Base-by-base conservation (phyloP, 1,140 invertebrate species). In the Luehdorfia chinensis region DNA sequence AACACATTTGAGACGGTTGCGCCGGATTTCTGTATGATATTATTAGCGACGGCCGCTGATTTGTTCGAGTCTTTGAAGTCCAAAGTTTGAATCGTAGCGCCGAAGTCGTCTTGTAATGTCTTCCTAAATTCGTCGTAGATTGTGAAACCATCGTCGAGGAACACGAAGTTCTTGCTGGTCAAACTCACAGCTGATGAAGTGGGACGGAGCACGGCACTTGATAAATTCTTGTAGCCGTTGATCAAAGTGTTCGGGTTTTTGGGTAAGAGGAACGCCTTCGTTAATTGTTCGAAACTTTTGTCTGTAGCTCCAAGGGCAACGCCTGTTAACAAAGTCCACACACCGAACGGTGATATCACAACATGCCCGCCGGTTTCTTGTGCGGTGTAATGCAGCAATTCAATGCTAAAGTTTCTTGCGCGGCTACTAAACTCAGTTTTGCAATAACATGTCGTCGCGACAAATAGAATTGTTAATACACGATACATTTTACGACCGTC, bases 1-100 rank as follows among this genome's bases (percentile, higher is more conserved):
- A 85, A 44, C 1, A 81, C 81, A 36, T 85, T 81, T 1, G 74
- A 70, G 0, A 85, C 79, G n/a, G 60, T 58, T 0, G 63, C 77
- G 3, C 79, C 77, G 3, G 74, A 75, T 11, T 59, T 66, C 32
- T 69, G 53, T 4, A 84, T 85, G 36, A 75, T 50, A 2, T 53
- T 56, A 37, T 84, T 85, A 0, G 78, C 81, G 2, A 52, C 56
- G 4, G 49, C 59, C 0, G 79, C 78, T 1, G 79, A 75, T 7
- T 66, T 50, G 18, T 68, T 60, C 1, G 79, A 61, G 37, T 85
- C 64, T 45, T 73, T 61, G 37, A 85, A 85, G 41, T 85, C 64
- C 7, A 85, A 54, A 12, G 64, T 66, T 47, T 69, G 61, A 1
- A 86, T 52, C 18, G 60, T 55, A 1, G 81, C 76, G 2, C 54